Base-by-base conservation (phyloP, 1,140 invertebrate genomes). In the Cotesia glomerata region DNA sequence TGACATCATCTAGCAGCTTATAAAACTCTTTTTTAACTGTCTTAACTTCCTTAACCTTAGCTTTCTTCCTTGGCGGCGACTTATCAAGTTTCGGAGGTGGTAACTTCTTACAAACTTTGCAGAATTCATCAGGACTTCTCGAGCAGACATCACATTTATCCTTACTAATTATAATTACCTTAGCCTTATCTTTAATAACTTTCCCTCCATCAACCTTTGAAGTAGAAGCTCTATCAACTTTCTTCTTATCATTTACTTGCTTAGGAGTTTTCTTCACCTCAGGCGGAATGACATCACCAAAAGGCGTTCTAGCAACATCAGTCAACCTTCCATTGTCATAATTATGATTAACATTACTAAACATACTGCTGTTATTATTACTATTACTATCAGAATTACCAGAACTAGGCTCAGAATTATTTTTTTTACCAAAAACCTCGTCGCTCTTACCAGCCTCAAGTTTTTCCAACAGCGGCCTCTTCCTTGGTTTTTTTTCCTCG, bases 1-100 rank as follows among this genome's bases (percentile, higher is more conserved):
- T 78, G 5, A 85, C 61, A 52, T 78, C 79, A 7, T 80, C 76
- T 49, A 87, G 77, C 14, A 87, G 71, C 73, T 87, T 78, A n/a
- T 54, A 72, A 76, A 87, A 87, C n/a, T 65, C 34, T 73, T 80
- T 85, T 36, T 74, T 82, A 0, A 14, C 14, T 64, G 74, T 81
- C 11, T 16, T 8, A 11, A 18, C 18, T 11, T 34, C 14, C 4
- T 59, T 34, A 11, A 52, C 26, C 16, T 71, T 71, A 3, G 36
- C 51, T 52, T 62, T 54, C n/a, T 58, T 58, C 5, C 14, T 1
- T 18, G 56, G 56, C 14, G 5, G 18, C 4, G 11, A 14, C 54
- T 65, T 72, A 69, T 11, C 54, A 8, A 71, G 13, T 64, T 74
- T 76, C 8, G 71, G 73, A 7, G 52, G 9, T 7, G 67, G 52